phyloP scores from a whole-genome alignment of 2,797 vertebrate species.

The Cynodonichthys magdalenae region DNA sequence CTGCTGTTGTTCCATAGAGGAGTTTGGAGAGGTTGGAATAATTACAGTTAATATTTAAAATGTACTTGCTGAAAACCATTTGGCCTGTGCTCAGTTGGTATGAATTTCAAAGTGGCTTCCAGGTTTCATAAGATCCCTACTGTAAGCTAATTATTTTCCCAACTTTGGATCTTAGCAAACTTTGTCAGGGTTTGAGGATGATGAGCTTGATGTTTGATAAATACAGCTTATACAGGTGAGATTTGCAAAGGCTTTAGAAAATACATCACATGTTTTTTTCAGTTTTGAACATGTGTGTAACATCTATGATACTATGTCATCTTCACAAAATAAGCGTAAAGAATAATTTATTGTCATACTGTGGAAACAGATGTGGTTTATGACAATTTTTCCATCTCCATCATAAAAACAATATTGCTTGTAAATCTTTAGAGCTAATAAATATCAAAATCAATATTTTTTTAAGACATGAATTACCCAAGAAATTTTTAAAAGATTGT shows the following conservation, averaged over 20 bases:
- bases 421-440: too few species aligned
- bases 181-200: not conserved
- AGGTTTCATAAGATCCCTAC: not conserved
- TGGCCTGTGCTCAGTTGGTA: conserved; percentile 6
- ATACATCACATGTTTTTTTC: not conserved
- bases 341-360: too few species aligned
- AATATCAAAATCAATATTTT: too few species aligned
- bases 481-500: too few species aligned
- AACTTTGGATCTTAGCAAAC: conserved; percentile 1
- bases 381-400: too few species aligned
- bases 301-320: not conserved
- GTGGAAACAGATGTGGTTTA: too few species aligned
- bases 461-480: too few species aligned
- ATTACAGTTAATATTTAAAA: conserved; percentile 47
- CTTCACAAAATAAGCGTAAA: not conserved
- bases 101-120: conserved; percentile 21
- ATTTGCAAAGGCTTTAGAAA: not conserved
- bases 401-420: too few species aligned
- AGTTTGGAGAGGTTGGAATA: conserved; percentile 33
- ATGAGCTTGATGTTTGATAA: not conserved
- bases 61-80: conserved; percentile 20
- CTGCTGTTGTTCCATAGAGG: conserved; percentile 30
- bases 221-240: not conserved
- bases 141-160: conserved; percentile 5
- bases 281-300: not conserved